phyloP scores from a whole-genome alignment of 2,113 vertebrate species.

The Brachypodius melanocephalos region DNA sequence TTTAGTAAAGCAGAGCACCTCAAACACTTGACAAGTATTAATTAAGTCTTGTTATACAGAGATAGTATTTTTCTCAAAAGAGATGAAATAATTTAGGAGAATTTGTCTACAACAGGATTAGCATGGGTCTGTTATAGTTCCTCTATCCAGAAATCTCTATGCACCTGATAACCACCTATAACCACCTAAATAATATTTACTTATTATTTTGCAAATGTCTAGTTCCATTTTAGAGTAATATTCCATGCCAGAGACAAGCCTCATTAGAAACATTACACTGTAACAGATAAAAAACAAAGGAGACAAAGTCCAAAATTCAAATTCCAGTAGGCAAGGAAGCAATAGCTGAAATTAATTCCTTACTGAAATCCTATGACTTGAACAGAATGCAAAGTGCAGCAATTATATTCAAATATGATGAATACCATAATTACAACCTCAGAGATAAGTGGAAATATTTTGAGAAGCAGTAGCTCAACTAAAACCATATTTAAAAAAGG shows the following conservation, averaged over 20 bases:
- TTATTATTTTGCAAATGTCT: not conserved
- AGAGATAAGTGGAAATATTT: slow-evolving; percentile 61
- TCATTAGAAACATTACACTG: not conserved
- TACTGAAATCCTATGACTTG: not conserved
- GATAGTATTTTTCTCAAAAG: not conserved
- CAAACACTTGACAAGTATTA: not conserved
- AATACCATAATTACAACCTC: slow-evolving; percentile 64
- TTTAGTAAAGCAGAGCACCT: not conserved
- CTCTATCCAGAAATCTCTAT: not conserved
- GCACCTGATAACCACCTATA: not conserved
- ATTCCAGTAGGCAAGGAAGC: not conserved
- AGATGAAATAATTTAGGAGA: not conserved
- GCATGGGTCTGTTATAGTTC: not conserved
- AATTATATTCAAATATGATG: slow-evolving; percentile 36
- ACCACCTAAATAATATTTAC: not conserved
- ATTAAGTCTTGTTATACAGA: not conserved
- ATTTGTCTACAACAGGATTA: not conserved
- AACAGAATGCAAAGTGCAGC: slow-evolving; percentile 55
- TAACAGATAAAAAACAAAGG: not conserved
- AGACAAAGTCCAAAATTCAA: not conserved
- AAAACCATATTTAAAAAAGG: slow-evolving; percentile 13
- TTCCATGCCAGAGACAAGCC: not conserved
- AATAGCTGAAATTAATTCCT: not conserved
- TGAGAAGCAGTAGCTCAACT: slow-evolving; percentile 60
- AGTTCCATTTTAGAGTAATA: not conserved